These are phyloP conservation scores for Bimastos eiseni DNA, from an alignment of 2,888 invertebrate genomes.

Conservation along the genomic window DNA sequence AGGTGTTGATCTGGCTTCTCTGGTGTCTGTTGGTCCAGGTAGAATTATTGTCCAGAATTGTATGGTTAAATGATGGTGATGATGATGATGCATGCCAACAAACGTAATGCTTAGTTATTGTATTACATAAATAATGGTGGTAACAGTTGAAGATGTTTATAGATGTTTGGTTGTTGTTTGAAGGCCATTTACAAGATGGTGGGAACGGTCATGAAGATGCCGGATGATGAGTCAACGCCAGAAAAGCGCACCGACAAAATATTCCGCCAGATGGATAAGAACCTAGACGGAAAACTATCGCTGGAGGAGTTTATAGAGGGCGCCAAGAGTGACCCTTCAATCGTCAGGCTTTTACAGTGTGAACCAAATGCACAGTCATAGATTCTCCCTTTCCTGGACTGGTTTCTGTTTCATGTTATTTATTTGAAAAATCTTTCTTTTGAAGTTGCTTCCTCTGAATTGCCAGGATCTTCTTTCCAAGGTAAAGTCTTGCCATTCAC, in stretches of 20 bases:
- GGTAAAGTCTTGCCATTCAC: constrained; percentile 6
- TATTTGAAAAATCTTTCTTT: constrained; percentile 23
- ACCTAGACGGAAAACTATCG: constrained; percentile 92
- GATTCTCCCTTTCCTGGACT: background rate
- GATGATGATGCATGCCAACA: background rate
- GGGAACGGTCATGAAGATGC: constrained; percentile 98
- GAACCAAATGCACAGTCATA: constrained; percentile 70
- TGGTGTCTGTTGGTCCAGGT: background rate
- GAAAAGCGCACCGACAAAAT: constrained; percentile 98
- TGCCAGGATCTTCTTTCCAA: constrained; percentile 14
- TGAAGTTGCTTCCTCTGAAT: background rate
- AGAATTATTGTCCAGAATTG: background rate
- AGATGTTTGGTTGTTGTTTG: constrained; percentile 50
- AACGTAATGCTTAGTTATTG: background rate
- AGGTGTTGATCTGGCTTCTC: background rate
- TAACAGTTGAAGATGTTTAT: too few species aligned
- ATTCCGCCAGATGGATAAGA: constrained; percentile 98
- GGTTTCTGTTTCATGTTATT: constrained; percentile 22
- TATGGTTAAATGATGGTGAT: background rate
- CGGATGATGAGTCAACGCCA: constrained; percentile 96
- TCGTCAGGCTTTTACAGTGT: constrained; percentile 94
- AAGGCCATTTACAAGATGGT: constrained; percentile 99
- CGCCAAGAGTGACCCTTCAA: constrained; percentile 96
- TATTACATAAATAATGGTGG: background rate
- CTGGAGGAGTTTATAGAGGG: constrained; percentile 97